Evolutionary conservation across 2,888 invertebrate genomes (phyloP).

Genomic region (Plagodis pulveraria): DNA sequence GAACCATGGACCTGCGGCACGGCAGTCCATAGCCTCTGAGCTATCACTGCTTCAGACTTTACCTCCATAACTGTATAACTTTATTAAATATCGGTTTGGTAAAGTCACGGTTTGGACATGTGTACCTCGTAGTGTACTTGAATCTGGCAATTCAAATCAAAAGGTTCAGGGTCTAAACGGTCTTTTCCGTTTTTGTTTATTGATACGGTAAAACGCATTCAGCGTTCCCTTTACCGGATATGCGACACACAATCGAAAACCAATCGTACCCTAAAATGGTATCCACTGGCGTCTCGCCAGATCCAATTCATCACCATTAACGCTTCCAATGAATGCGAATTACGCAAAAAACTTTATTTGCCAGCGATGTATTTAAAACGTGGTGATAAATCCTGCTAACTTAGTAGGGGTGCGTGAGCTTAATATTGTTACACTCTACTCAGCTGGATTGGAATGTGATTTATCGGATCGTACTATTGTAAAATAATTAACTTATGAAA

Average conservation of each 20-base stretch:
- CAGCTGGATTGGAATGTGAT: slow-evolving; percentile 37
- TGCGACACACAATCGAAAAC: slow-evolving; percentile 36
- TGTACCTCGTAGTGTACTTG: too few species aligned
- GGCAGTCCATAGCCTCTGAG: too few species aligned
- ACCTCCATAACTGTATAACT: too few species aligned
- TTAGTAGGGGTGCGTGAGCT: slow-evolving; percentile 24
- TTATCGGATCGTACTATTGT: neutral
- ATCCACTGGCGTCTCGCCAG: slow-evolving; percentile 71
- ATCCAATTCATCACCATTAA: slow-evolving; percentile 76
- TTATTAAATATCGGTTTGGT: too few species aligned
- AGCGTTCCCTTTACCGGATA: too few species aligned
- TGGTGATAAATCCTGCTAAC: slow-evolving; percentile 52
- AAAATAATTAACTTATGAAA: neutral
- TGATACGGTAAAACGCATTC: too few species aligned
- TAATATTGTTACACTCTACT: slow-evolving; percentile 40
- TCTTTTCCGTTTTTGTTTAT: too few species aligned
- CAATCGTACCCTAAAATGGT: slow-evolving; percentile 45
- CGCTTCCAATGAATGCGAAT: slow-evolving; percentile 67
- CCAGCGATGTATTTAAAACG: slow-evolving; percentile 72
- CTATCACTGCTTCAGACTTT: too few species aligned
- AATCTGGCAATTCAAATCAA: too few species aligned
- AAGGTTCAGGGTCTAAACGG: neutral
- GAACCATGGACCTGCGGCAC: too few species aligned
- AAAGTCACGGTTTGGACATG: too few species aligned
- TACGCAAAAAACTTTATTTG: slow-evolving; percentile 73